phyloP scores from a whole-genome alignment of 64 coral and sea anemone genomes.

The Stichodactyla helianthus region DNA sequence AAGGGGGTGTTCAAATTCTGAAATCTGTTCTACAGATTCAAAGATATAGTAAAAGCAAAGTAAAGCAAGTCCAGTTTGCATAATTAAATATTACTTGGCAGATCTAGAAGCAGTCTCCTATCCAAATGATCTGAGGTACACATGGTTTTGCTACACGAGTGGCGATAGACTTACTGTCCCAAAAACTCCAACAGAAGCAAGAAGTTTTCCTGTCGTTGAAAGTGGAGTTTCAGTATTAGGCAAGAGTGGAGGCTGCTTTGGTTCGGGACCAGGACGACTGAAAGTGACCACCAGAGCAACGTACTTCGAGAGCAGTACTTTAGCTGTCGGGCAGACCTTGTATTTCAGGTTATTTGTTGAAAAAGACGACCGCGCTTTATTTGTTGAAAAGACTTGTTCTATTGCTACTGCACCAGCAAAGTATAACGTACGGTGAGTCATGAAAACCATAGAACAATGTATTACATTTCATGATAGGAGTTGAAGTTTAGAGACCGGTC shows the following conservation, averaged over 20 bases:
- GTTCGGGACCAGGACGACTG: background rate
- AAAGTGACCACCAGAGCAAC: background rate
- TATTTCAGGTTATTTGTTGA: background rate
- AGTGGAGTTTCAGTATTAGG: background rate
- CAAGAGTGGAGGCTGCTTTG: background rate
- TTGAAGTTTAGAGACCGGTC: too few species aligned
- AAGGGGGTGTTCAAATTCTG: too few species aligned
- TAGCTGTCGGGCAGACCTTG: background rate
- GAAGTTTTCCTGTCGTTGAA: background rate
- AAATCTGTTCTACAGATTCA: too few species aligned
- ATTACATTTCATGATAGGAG: too few species aligned
- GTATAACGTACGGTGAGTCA: background rate
- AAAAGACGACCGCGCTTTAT: background rate
- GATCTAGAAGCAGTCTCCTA: background rate
- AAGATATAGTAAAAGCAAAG: too few species aligned
- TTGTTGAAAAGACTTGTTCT: background rate
- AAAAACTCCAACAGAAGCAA: background rate
- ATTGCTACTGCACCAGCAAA: background rate
- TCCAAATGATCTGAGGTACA: background rate
- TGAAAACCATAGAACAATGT: too few species aligned
- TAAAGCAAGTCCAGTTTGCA: too few species aligned
- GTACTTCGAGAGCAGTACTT: background rate
- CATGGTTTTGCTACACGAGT: background rate
- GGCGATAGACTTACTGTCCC: background rate
- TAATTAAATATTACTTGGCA: background rate